Evolutionary conservation across 1,140 invertebrate species (phyloP).

Genomic region (Ceratoteleas bidentatus): DNA sequence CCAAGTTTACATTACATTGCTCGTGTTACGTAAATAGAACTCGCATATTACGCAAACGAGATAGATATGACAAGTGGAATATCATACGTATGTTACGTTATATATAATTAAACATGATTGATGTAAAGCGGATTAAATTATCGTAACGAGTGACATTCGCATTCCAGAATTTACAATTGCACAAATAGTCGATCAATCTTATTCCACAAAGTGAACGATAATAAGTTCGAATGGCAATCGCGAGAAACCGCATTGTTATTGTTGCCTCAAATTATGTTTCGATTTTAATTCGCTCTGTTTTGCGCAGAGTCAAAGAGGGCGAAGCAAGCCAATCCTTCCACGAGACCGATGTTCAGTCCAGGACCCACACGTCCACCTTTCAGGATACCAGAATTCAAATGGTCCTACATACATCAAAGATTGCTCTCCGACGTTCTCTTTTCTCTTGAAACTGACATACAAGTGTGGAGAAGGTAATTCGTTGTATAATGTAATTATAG

Average conservation of each 20-base stretch:
- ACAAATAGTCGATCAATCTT: neutral
- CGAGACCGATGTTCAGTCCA: constrained; percentile 95
- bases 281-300: too few relatives aligned
- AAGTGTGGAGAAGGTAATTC: constrained; percentile 91
- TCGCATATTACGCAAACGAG: constrained; percentile 23
- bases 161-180: constrained; percentile 4
- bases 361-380: constrained; percentile 97
- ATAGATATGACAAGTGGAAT: constrained; percentile 29
- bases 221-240: neutral
- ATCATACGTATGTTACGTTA: constrained; percentile 4
- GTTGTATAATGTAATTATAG: too few relatives aligned
- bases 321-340: constrained; percentile 83
- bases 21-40: constrained; percentile 9
- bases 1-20: neutral
- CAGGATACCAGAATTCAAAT: constrained; percentile 99
- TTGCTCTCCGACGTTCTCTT: constrained; percentile 98
- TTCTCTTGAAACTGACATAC: constrained; percentile 98
- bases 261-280: neutral
- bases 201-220: neutral
- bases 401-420: constrained; percentile 99
- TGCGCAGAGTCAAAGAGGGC: constrained; percentile 80
- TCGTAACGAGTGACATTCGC: neutral
- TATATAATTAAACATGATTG: constrained; percentile 22
- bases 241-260: neutral
- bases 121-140: constrained; percentile 20